Base-by-base conservation (phyloP, 1,140 invertebrate genomes). In the Muscidifurax raptorellus region DNA sequence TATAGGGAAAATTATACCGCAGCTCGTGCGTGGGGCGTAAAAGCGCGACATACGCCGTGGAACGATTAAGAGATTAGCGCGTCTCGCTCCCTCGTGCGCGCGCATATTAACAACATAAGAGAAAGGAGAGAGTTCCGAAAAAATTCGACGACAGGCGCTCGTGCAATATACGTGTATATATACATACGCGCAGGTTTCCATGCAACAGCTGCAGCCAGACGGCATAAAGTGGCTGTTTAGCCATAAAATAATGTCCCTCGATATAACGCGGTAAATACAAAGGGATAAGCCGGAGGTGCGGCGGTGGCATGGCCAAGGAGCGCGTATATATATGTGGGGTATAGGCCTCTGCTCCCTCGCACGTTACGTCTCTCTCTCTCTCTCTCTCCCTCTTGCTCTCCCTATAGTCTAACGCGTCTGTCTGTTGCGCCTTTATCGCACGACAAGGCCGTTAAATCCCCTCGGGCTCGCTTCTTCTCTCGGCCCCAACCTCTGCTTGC, bases 211-310 rank as follows among this genome's bases (percentile, higher is more conserved):
- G 80, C 69, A 44, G 36, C 27, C 78, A 28, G 78, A 71, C 40
- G 80, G 79, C 44, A 59, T 74, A 74, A 74, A 82, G 67, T 82
- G 80, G 59, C 74, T 69, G 74, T 77, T 83, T 83, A 83, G 74
- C 59, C 36, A 52, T 83, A 77, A 83, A 83, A 52, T 77, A 77
- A 83, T 77, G 74, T 66, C 80, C 59, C 30, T 22, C 71, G 47
- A 82, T 47, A 76, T 40, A 71, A 76, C 80, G 69, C 9, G 40
- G 81, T 52, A 82, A 75, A 67, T 47, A 83, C 74, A 83, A 83
- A 83, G 40, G 81, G 59, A 77, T 74, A 82, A 40, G 71, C 52
- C 80, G 28, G 1, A 74, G 74, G 10, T 32, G 74, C 32, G 27
- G 28, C 22, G 27, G 22, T 12, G 22, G 18, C 27, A n/a, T 18